phyloP scores from a whole-genome alignment of 1,140 invertebrate species.

The Hirudo medicinalis region DNA sequence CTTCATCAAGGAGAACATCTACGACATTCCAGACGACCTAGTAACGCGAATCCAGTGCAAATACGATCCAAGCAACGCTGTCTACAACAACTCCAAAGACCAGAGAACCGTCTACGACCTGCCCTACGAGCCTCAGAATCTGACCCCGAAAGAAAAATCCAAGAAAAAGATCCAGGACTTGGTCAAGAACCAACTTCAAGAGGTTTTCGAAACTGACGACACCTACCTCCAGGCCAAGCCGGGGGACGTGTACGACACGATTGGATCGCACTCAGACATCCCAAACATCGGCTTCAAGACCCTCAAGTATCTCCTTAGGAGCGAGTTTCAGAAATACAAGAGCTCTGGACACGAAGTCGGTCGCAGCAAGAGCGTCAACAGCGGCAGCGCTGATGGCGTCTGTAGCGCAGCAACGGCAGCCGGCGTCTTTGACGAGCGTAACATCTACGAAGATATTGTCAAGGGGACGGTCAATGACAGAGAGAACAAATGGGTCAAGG shows the following conservation, averaged over 20 bases:
- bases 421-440: not conserved
- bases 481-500: slow-evolving; percentile 5
- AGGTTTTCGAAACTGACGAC: slow-evolving; percentile 1
- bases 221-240: not conserved
- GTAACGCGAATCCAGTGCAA: slow-evolving; percentile 3
- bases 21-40: slow-evolving; percentile 5
- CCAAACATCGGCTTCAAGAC: slow-evolving; percentile 16
- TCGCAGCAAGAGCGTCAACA: no score
- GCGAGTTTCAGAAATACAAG: slow-evolving; percentile 15
- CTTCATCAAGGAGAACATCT: slow-evolving; percentile 2
- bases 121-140: not conserved
- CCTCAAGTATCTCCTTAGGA: slow-evolving; percentile 2
- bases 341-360: not conserved
- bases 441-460: slow-evolving; percentile 4
- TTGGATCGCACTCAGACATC: not conserved
- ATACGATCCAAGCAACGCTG: not conserved
- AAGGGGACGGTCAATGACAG: not conserved
- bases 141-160: not conserved
- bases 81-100: not conserved
- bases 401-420: no score
- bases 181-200: slow-evolving; percentile 2
- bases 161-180: slow-evolving; percentile 1
- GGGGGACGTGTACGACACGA: not conserved
- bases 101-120: not conserved
- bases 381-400: no score